A percentile compares a stretch with the other conserved stretches of the same genome.
Conservation (phyloP, 2,113 vertebrate species). For the Lagopus leucura region DNA sequence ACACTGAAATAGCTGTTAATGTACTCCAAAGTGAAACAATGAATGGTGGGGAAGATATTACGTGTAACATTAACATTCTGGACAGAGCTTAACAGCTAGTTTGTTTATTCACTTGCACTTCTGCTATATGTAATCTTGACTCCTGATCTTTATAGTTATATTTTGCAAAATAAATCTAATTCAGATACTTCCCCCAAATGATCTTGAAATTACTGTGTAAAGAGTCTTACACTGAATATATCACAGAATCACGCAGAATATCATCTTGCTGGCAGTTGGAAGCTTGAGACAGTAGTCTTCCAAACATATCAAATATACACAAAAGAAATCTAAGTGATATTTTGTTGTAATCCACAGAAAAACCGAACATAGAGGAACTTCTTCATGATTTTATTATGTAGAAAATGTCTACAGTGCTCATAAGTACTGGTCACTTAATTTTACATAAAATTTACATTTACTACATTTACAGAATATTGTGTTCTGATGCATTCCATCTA, state of each 20-base stretch:
- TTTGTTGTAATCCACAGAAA: constrained; percentile 17
- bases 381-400: constrained; percentile 45
- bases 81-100: background rate
- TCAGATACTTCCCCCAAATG: background rate
- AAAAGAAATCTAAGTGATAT: background rate
- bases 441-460: constrained; percentile 26
- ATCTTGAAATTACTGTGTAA: background rate
- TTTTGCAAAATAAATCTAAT: background rate
- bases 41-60: background rate
- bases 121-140: background rate
- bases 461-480: constrained; percentile 10
- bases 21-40: background rate
- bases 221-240: background rate
- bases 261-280: background rate
- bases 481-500: constrained; percentile 35
- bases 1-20: background rate
- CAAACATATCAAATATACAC: background rate
- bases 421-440: constrained; percentile 17
- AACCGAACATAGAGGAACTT: background rate
- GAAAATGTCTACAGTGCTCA: background rate
- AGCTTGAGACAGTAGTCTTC: background rate
- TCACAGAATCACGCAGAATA: background rate
- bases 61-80: background rate
- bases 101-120: constrained; percentile 15
- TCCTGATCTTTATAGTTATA: background rate